phyloP scores from a whole-genome alignment of 2,797 vertebrate species.

The Nyctalus aviator region DNA sequence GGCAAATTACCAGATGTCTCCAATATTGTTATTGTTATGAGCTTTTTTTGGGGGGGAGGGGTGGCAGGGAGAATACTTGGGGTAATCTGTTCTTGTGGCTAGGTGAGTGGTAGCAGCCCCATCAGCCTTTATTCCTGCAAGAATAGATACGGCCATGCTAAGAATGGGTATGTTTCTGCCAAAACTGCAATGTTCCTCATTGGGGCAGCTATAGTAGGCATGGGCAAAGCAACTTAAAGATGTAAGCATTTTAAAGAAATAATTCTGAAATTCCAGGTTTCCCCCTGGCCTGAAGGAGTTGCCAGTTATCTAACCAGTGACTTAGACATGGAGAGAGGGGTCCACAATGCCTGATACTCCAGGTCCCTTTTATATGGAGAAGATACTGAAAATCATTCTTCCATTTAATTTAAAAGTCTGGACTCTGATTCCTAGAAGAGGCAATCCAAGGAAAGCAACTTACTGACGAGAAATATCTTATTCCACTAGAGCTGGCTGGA shows the following conservation, averaged over 20 bases:
- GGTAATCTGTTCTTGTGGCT: not conserved
- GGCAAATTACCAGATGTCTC: conserved; percentile 19
- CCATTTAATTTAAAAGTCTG: conserved; percentile 52
- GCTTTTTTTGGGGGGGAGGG: not conserved
- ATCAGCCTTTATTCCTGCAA: not conserved
- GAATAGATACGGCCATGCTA: not conserved
- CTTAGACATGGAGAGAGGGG: not conserved
- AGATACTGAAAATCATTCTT: conserved; percentile 46
- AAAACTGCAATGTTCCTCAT: not conserved
- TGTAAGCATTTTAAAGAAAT: conserved; percentile 2
- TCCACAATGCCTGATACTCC: not conserved
- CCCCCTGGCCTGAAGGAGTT: not conserved
- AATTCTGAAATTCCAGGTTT: conserved; percentile 22
- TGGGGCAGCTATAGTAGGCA: not conserved
- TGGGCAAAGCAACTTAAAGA: conserved; percentile 4
- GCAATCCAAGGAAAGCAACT: conserved; percentile 45
- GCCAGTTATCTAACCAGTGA: not conserved
- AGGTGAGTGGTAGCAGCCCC: not conserved
- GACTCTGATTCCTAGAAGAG: conserved; percentile 36
- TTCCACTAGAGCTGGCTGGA: conserved; percentile 12
- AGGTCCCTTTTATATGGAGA: not conserved
- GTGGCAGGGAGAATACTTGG: not conserved
- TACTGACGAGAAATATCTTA: conserved; percentile 41
- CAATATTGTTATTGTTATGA: not conserved
- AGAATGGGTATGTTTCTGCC: not conserved